These are phyloP conservation scores for Sitta europaea DNA, from an alignment of 2,113 vertebrate genomes.

Conservation along the genomic window DNA sequence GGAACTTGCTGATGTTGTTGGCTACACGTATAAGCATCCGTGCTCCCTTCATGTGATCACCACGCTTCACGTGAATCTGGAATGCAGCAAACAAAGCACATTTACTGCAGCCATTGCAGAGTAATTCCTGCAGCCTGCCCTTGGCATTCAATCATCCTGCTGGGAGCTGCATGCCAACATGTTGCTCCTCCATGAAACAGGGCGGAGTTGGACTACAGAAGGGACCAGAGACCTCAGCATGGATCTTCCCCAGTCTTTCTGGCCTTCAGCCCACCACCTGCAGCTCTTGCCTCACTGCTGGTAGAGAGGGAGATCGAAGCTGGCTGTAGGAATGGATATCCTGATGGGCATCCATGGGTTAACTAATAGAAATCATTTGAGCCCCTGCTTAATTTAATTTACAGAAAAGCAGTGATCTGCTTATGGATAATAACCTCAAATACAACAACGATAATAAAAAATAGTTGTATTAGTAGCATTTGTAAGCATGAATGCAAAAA, in stretches of 20 bases:
- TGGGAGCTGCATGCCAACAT: background rate
- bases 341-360: background rate
- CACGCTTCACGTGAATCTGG: conserved; percentile 90
- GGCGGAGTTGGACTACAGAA: background rate
- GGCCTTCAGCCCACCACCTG: background rate
- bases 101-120: background rate
- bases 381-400: background rate
- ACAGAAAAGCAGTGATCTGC: background rate
- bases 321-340: background rate
- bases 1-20: conserved; percentile 98
- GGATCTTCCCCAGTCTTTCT: background rate
- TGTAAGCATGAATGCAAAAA: background rate
- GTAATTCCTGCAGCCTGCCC: background rate
- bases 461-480: background rate
- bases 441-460: background rate
- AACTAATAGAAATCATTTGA: background rate
- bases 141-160: background rate
- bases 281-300: background rate
- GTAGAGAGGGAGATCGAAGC: background rate
- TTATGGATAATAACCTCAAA: background rate
- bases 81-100: background rate
- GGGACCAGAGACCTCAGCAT: background rate
- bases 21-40: conserved; percentile 96
- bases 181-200: background rate
- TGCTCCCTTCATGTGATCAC: conserved; percentile 92